Evolutionary conservation across 2,113 vertebrate species (phyloP), one percentile per base, ranked within the genome.

Genomic region (Anolis carolinensis): DNA sequence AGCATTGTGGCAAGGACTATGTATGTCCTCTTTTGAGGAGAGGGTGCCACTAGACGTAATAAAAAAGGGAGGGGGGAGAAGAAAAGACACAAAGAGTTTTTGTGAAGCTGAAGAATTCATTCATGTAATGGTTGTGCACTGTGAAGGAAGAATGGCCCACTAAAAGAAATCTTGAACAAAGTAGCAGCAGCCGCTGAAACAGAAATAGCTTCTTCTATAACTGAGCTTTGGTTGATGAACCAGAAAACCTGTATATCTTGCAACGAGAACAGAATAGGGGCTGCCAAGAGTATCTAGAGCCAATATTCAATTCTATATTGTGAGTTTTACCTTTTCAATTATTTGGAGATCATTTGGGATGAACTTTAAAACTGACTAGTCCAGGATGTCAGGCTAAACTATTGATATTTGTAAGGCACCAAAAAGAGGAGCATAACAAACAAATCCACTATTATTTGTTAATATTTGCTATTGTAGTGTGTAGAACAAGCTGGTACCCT

Each of bases 331-430:
- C 14, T 90, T 90, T 79, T 81, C 25, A 70, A 76, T 90, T 83
- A 88, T 89, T 74, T 84, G 82, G 63, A 82, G 86, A 82, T 77
- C 82, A 70, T 92, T 80, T 84, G 84, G 86, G 55, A 67, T 89
- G 78, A 81, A 55, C 71, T 93, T 91, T 91, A 65, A 87, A 82
- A 72, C 74, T 82, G 85, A 83, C 20, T 50, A 90, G 27, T 77
- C 76, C 83, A n/a, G 27, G 62, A 73, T 74, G 93, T 74, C 74
- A 67, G 76, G 34, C 67, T 83, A 85, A 87, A 52, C 85, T 92
- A 73, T 81, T 89, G 88, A 78, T 79, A 7, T 21, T 78, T 91
- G 67, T 83, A 5, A 7, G 18, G 11, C 36, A 80, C 10, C 65
- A 39, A 25, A 75, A 30, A 82, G 25, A 91, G 93, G n/a, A 81